Evolutionary conservation across 2,113 vertebrate species (phyloP).

Genomic region (Caloenas nicobarica): DNA sequence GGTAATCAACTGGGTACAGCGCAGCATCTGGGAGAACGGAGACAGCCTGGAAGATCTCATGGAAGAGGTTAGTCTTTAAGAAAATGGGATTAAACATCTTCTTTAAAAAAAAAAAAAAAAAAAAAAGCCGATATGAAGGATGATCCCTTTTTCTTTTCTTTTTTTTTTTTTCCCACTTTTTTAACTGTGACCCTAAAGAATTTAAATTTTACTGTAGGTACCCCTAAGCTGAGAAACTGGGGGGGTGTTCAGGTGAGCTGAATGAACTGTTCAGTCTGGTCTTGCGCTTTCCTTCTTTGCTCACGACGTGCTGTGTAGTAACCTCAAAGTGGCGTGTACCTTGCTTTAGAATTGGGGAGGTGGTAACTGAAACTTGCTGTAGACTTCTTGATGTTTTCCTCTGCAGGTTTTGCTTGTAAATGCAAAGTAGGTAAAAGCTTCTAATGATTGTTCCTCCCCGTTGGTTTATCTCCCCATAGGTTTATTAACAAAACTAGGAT

Average conservation of each 20-base stretch:
- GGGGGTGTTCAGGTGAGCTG: constrained; percentile 96
- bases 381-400: constrained; percentile 84
- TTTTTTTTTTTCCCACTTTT: constrained; percentile 80
- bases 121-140: constrained; percentile 67
- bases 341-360: constrained; percentile 81
- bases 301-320: constrained; percentile 72
- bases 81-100: constrained; percentile 70
- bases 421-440: constrained; percentile 83
- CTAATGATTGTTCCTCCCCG: constrained; percentile 98
- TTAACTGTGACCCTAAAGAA: constrained; percentile 82
- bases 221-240: constrained; percentile 92
- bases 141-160: constrained; percentile 72
- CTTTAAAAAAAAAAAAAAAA: not conserved
- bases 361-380: constrained; percentile 78
- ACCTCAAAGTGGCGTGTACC: constrained; percentile 74
- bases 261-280: constrained; percentile 86
- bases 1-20: constrained; percentile 99
- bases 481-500: constrained; percentile 99
- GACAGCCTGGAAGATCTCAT: constrained; percentile 93
- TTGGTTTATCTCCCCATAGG: constrained; percentile 99
- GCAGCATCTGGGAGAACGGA: constrained; percentile 96
- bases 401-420: constrained; percentile 84
- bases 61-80: constrained; percentile 95
- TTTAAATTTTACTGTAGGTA: constrained; percentile 87
- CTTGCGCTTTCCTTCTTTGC: constrained; percentile 77